Base-by-base conservation (phyloP, 2,113 vertebrate species). In the Struthidea cinerea region DNA sequence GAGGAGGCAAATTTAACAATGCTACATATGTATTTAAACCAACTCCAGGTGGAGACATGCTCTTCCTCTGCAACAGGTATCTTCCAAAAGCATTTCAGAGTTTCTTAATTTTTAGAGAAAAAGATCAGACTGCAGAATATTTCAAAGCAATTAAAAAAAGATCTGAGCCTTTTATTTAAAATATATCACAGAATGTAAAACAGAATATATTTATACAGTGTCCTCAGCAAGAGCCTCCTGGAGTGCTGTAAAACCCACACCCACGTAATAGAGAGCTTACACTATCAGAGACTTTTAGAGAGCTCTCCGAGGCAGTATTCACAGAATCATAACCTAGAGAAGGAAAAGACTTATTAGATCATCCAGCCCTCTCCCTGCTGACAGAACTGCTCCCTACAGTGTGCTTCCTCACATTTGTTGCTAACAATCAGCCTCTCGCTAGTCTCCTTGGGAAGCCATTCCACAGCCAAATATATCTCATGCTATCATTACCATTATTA, bases 201-300 rank as follows among this genome's bases (percentile, higher is more conserved):
- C 77, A 81, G 93, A 95, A 96, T 97, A 91, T 89, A 96, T 96
- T 92, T 96, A 92, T 90, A 88, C 60, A 90, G 56, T 90, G 92
- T 90, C 96, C 79, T 96, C 53, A 84, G 88, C 44, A 93, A 96
- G 49, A 90, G 71, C 50, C 60, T 95, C 93, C 90, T 4, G 6
- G 88, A 92, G 75, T 81, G 86, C 85, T 86, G 56, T 90, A 96
- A 96, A 97, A 93, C 56, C 82, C 79, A 92, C 92, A 96, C 60
- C 75, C 79, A 94, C 68, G 4, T 92, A 96, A 81, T 35, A 89
- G 85, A 93, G 63, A 90, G 92, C 83, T 94, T 93, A 96, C 52
- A 90, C 82, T 80, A 94, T 92, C 90, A 95, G 75, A 91, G 85
- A 96, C 78, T 97, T 94, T 83, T 50, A 90, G 67, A 91, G 64